Base-by-base conservation (phyloP, 2,113 vertebrate species). In the Phalacrocorax carbo region DNA sequence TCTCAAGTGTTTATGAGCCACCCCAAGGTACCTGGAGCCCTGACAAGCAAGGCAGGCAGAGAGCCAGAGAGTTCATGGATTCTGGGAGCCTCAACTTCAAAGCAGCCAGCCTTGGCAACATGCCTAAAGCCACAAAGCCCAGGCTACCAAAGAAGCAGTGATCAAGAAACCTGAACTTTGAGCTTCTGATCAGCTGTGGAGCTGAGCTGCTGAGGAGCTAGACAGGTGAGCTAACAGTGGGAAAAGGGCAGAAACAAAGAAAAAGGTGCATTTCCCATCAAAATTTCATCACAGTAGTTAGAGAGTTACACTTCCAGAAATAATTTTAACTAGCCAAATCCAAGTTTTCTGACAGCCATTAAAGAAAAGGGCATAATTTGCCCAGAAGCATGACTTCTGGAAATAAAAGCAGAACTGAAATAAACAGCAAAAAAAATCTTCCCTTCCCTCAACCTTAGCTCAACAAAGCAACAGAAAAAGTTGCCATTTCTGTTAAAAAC, bases 71-170 rank as follows among this genome's bases (percentile, higher is more conserved):
- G 70, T 78, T 87, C 61, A 38, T 1, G 21, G 69, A 87, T 54
- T 57, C 77, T 87, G 81, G 40, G 73, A 95, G 83, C 57, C 57
- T 57, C 34, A 54, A 36, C 94, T 95, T 87, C 86, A 94, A 96
- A 96, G 94, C 58, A 58, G 46, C 14, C 60, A 49, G 73, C 54
- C 44, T 16, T 87, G 93, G 93, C 93, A 72, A 48, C 0, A 16
- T 11, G 91, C 90, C 95, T 19, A 34, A 22, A 70, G 89, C 86
- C 66, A 89, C 5, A 2, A 85, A 91, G 86, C 9, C 51, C 72
- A 54, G 72, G 83, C 57, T 75, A 49, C 18, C 81, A 36, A 4
- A 70, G 48, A 80, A 52, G 26, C 36, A 66, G 32, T 46, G 58
- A 88, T 22, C 42, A 44, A 76, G 58, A 42, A 58, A 29, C 62